These are phyloP conservation scores for Thera obeliscata DNA, from an alignment of 2,888 invertebrate species.

Conservation along the genomic window DNA sequence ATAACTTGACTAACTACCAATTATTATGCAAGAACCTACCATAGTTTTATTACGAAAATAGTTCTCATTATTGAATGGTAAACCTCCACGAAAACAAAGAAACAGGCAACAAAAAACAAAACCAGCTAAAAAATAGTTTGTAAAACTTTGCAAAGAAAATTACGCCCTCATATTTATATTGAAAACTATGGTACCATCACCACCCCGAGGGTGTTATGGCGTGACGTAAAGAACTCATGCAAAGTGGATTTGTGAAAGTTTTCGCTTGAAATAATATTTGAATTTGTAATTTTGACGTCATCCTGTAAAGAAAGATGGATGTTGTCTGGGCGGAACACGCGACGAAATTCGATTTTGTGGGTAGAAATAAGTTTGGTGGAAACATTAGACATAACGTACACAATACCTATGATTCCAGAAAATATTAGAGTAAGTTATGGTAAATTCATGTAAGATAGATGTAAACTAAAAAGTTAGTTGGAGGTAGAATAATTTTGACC, in stretches of 20 bases:
- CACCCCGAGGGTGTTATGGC: constrained; percentile 54
- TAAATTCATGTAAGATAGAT: no score
- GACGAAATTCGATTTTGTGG: constrained; percentile 45
- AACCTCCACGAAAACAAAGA: no score
- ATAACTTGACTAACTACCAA: no score
- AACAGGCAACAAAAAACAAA: neutral
- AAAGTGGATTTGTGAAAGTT: constrained; percentile 75
- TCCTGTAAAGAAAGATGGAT: constrained; percentile 63
- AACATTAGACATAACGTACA: constrained; percentile 4
- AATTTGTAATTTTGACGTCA: constrained; percentile 74
- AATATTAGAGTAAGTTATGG: neutral
- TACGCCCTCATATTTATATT: constrained; percentile 44
- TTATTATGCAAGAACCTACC: no score
- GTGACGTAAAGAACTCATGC: constrained; percentile 72
- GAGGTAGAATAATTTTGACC: no score
- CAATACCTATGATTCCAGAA: neutral
- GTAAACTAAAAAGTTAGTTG: no score
- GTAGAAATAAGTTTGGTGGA: constrained; percentile 29
- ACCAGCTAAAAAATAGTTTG: neutral
- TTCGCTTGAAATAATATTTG: constrained; percentile 77
- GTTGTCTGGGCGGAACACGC: constrained; percentile 61
- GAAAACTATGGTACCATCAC: constrained; percentile 51
- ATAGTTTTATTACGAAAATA: no score
- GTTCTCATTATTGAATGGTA: no score
- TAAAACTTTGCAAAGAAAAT: constrained; percentile 17